These are phyloP conservation scores for Megaceryle maxima DNA, from an alignment of 2,113 vertebrate genomes.

Conservation along the genomic window DNA sequence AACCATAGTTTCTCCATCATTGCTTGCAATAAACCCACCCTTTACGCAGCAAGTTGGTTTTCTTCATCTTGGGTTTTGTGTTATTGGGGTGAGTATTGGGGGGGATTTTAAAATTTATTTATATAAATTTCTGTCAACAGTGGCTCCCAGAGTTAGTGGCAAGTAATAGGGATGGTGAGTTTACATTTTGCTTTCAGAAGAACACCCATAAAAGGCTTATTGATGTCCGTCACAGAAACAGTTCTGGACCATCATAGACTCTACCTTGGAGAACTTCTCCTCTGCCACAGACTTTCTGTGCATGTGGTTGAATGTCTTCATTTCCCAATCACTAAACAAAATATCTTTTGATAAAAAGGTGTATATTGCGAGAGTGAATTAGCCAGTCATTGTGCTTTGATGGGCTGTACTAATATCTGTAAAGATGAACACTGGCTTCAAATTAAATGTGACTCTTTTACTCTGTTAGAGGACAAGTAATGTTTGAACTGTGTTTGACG, in stretches of 20 bases:
- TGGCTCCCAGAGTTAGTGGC: not conserved
- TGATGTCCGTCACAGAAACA: not conserved
- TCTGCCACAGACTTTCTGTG: not conserved
- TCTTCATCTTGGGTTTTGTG: not conserved
- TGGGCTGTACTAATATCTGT: not conserved
- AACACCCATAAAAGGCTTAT: not conserved
- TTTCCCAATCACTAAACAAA: not conserved
- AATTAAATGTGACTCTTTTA: not conserved
- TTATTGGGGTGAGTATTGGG: not conserved
- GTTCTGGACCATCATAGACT: not conserved
- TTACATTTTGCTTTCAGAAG: slow-evolving; percentile 22
- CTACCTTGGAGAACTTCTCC: not conserved
- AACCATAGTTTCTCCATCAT: not conserved
- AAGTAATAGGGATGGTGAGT: not conserved
- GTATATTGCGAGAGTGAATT: not conserved
- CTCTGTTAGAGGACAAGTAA: not conserved
- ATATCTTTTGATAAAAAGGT: not conserved
- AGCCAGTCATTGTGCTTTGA: not conserved
- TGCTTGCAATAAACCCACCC: not conserved
- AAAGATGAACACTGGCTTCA: not conserved
- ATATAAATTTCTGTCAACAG: not conserved
- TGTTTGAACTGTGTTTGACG: not conserved
- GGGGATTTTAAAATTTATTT: not conserved
- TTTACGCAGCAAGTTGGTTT: not conserved
- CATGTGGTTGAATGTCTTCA: not conserved